Evolutionary conservation across 2,113 vertebrate species (phyloP).

Genomic region (Girardinichthys multiradiatus): DNA sequence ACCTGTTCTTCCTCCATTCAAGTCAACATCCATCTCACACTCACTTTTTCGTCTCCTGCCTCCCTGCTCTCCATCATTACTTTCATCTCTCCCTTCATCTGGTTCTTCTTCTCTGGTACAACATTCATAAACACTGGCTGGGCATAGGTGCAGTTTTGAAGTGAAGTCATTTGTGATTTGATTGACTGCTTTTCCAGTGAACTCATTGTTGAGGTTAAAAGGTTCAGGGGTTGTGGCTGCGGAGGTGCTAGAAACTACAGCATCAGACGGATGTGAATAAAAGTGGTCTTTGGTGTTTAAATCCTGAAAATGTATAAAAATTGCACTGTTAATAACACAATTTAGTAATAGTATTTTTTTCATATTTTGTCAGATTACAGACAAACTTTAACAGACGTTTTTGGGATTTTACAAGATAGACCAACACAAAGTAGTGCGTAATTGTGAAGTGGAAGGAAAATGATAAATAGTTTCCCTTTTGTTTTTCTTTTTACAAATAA

Average conservation of each 20-base stretch:
- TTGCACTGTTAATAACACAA: neutral
- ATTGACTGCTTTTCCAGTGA: slow-evolving; percentile 4
- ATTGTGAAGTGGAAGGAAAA: too few relatives aligned
- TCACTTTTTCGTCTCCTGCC: neutral
- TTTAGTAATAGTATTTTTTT: neutral
- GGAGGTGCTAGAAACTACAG: slow-evolving; percentile 66
- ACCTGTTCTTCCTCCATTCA: slow-evolving; percentile 27
- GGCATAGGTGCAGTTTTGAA: slow-evolving; percentile 19
- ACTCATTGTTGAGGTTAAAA: slow-evolving; percentile 9
- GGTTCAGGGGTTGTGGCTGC: slow-evolving; percentile 57
- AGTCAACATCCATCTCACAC: slow-evolving; percentile 31
- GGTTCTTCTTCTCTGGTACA: slow-evolving; percentile 23
- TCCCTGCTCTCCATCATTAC: neutral
- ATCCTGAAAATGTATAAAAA: slow-evolving; percentile 60
- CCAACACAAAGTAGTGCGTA: too few relatives aligned
- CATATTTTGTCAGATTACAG: neutral
- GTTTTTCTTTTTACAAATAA: too few relatives aligned
- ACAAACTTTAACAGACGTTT: neutral
- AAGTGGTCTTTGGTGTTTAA: slow-evolving; percentile 30
- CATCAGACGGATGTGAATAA: slow-evolving; percentile 32
- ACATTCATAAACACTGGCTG: slow-evolving; percentile 20
- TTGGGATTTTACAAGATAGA: too few relatives aligned
- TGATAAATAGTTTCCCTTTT: too few relatives aligned
- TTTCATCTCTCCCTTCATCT: neutral
- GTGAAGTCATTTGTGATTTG: slow-evolving; percentile 41